Evolutionary conservation across 2,888 invertebrate genomes (phyloP), one percentile per base, ranked within the genome.

Genomic region (Magallana nippona): DNA sequence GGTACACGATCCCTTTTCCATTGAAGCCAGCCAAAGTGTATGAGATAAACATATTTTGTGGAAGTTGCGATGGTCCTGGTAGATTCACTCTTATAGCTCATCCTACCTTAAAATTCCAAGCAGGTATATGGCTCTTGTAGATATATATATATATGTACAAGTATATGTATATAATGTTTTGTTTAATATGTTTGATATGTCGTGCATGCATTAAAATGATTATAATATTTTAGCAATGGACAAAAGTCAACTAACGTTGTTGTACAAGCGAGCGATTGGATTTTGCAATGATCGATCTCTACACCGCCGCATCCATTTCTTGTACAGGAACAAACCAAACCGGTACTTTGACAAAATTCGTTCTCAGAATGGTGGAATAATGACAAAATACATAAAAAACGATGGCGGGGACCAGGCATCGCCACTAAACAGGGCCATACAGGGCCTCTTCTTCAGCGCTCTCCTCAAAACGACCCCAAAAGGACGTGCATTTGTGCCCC

Each of bases 391-490:
- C 63, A 77, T 81, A 56, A 85, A 85, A 55, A 82, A 85, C 22
- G 63, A 82, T 13, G 82, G 82, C 27, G 85, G 85, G 13, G 85
- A 85, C 62, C 80, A 63, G 15, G 78, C 60, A 3, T 85, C 85
- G 0, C 27, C 58, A 5, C 55, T 85, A 17, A 85, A 85, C 58
- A 78, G 83, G 32, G 81, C 81, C 11, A 81, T 85, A 1, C 22
- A 81, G 15, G 85, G 85, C 19, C 62, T 85, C 5, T 85, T 94
- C 87, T 94, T 94, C 88, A 91, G 92, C 17, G 91, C 92, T 3
- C 86, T 90, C 8, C 87, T 92, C n/a, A 86, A 89, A 8, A 86
- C 89, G 44, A 90, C 89, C 1, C 85, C 86, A 13, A 71, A 81
- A 0, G 83, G 90, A 32, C 93, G 93, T 0, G 71, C 81, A 0